Evolutionary conservation across 1,140 invertebrate species (phyloP).

Genomic region (Ruditapes philippinarum): DNA sequence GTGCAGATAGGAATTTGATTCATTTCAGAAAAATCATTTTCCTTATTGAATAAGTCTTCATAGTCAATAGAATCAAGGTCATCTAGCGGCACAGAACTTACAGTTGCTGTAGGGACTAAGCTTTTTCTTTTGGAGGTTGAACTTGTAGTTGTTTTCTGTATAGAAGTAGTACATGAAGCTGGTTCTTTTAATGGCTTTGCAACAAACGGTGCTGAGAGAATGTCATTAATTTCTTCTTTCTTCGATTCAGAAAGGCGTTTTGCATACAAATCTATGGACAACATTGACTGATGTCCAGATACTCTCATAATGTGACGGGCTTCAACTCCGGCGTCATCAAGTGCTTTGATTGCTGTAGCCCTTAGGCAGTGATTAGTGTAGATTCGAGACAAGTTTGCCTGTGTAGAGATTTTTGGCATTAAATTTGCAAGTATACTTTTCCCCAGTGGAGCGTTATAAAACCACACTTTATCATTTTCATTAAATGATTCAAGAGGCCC

Average conservation of each 20-base stretch:
- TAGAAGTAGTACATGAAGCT: no score
- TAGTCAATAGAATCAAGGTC: no score
- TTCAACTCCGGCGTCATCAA: neutral
- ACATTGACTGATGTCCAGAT: neutral
- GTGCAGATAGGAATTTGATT: no score
- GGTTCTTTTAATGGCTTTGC: no score
- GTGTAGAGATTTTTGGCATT: neutral
- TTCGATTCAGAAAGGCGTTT: neutral
- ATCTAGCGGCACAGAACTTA: no score
- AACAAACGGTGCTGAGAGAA: no score
- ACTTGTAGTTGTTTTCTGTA: no score
- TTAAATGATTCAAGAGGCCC: neutral
- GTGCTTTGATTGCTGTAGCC: neutral
- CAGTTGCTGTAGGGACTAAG: no score
- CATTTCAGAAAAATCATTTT: no score
- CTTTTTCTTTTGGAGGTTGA: no score
- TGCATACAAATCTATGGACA: neutral
- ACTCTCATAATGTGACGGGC: neutral
- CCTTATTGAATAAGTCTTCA: no score
- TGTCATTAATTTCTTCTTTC: neutral
- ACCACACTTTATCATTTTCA: neutral
- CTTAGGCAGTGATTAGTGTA: constrained; percentile 1
- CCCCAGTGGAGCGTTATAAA: neutral
- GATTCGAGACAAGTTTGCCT: neutral
- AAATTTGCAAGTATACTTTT: neutral